Evolutionary conservation across 37 sponge, comb jelly and placozoan genomes (phyloP).

Genomic region (Corticium candelabrum): DNA sequence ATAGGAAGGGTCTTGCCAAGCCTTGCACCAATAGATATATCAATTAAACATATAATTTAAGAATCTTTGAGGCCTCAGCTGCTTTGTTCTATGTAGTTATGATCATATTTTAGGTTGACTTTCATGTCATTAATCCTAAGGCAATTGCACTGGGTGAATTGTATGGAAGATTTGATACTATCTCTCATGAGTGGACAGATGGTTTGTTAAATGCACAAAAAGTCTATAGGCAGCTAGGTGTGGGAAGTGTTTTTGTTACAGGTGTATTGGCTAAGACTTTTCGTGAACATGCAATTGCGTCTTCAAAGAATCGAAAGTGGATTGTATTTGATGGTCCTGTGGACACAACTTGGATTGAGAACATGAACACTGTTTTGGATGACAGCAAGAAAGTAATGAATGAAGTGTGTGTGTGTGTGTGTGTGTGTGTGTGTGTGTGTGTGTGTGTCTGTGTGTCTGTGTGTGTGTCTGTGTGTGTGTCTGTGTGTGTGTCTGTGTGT

Average conservation of each 20-base stretch:
- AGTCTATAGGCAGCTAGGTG: neutral
- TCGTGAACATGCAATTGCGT: conserved; percentile 80
- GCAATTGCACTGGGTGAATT: conserved; percentile 85
- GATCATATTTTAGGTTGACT: conserved; percentile 49
- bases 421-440: too few relatives aligned
- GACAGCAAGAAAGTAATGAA: conserved; percentile 80
- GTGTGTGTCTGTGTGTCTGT: neutral
- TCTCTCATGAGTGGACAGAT: conserved; percentile 97
- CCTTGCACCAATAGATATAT: too few relatives aligned
- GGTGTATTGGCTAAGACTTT: conserved; percentile 88
- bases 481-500: neutral
- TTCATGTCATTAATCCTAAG: conserved; percentile 86
- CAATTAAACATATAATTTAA: too few relatives aligned
- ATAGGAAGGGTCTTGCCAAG: too few relatives aligned
- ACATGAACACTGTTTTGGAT: conserved; percentile 98
- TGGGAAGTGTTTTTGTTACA: conserved; percentile 1
- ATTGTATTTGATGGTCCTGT: conserved; percentile 97
- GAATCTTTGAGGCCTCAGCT: too few relatives aligned
- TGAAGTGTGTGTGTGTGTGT: too few relatives aligned
- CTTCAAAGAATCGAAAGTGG: conserved; percentile 86
- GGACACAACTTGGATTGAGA: conserved; percentile 98
- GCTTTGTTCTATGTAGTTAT: too few relatives aligned
- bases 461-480: neutral
- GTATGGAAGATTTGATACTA: conserved; percentile 90
- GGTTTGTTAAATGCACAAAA: conserved; percentile 20